Conservation (phyloP, 2,888 invertebrate genomes). For the Homarus gammarus region DNA sequence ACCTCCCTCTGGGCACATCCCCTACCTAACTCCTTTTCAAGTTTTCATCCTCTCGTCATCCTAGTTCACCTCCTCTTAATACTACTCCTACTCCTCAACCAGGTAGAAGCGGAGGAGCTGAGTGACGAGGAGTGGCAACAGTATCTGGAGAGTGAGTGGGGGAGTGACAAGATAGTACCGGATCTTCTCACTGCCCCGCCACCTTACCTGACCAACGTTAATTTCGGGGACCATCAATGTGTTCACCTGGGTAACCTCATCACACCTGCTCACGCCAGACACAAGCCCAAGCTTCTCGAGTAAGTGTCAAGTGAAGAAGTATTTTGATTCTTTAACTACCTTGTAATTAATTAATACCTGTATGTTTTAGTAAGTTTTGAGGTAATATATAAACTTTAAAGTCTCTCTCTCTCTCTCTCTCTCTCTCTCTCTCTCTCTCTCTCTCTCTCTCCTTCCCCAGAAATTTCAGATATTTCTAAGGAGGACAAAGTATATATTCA, state of each 20-base stretch:
- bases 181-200: slow-evolving; percentile 56
- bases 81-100: not conserved
- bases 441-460: no score
- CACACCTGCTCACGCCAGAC: slow-evolving; percentile 40
- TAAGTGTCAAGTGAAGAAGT: no score
- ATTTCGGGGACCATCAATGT: slow-evolving; percentile 67
- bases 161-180: slow-evolving; percentile 57
- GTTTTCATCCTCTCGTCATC: no score
- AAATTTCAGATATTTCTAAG: no score
- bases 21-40: no score
- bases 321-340: no score
- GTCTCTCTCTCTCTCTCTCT: no score
- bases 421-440: no score
- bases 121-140: slow-evolving; percentile 72
- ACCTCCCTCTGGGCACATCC: not conserved
- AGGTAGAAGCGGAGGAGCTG: slow-evolving; percentile 74
- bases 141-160: slow-evolving; percentile 63
- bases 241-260: slow-evolving; percentile 70
- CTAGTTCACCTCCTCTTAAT: not conserved
- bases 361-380: no score
- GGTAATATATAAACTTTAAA: no score
- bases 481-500: no score
- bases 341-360: no score
- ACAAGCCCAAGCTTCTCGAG: slow-evolving; percentile 34
- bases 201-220: slow-evolving; percentile 66